Evolutionary conservation across 2,888 invertebrate genomes (phyloP).

Genomic region (Silvanus unidentatus): DNA sequence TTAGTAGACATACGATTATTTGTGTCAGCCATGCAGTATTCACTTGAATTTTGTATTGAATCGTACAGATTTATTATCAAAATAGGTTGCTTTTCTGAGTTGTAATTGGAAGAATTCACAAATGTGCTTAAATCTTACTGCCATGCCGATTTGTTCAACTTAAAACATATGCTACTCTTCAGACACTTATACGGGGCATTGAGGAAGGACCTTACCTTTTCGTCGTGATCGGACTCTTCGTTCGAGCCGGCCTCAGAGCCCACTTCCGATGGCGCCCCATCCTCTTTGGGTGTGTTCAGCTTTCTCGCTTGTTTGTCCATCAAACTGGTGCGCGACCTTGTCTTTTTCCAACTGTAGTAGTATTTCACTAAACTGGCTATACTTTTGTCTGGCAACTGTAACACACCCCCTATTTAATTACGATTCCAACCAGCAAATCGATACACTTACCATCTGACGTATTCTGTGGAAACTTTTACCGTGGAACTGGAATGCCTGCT

Average conservation of each 20-base stretch:
- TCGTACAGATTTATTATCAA: no score
- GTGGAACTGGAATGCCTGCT: conserved; percentile 97
- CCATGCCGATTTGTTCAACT: no score
- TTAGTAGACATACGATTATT: no score
- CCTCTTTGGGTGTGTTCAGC: conserved; percentile 62
- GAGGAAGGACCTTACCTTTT: conserved; percentile 73
- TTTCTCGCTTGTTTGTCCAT: conserved; percentile 83
- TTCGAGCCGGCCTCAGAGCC: conserved; percentile 80
- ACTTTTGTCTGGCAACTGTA: conserved; percentile 91
- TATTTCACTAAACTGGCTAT: conserved; percentile 94
- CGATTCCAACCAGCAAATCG: background rate
- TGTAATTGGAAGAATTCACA: no score
- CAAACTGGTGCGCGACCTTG: conserved; percentile 81
- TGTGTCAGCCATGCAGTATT: no score
- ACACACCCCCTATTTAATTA: conserved; percentile 9
- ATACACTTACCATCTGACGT: conserved; percentile 79
- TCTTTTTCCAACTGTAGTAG: conserved; percentile 98
- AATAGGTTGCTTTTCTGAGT: no score
- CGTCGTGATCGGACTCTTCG: conserved; percentile 83
- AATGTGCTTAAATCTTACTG: no score
- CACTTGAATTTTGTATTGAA: no score
- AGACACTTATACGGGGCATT: no score
- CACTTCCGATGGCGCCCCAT: conserved; percentile 64
- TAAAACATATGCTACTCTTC: no score
- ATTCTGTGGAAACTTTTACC: conserved; percentile 97